Evolutionary conservation across 2,888 invertebrate species (phyloP).

Genomic region (Drosophila hamatofila): DNA sequence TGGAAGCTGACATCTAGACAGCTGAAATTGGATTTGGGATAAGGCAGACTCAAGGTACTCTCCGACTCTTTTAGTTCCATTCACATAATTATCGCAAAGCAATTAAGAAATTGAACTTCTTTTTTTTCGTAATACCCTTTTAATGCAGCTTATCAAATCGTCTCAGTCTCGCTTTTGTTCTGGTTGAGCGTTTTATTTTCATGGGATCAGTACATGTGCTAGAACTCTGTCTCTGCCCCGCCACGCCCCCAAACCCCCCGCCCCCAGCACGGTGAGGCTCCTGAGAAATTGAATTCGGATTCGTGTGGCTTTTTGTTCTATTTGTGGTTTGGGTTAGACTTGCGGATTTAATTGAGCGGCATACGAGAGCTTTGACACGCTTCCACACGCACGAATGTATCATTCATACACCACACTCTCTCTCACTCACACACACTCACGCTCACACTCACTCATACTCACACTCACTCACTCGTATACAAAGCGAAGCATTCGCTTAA

Average conservation of each 20-base stretch:
- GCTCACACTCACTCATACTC: not conserved
- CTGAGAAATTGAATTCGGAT: slow-evolving; percentile 21
- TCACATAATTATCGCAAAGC: slow-evolving; percentile 2
- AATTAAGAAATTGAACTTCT: slow-evolving; percentile 1
- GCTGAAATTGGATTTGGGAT: not conserved
- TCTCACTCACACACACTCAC: not conserved
- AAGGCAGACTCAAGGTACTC: not conserved
- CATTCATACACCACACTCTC: slow-evolving; percentile 20
- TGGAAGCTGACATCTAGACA: not conserved
- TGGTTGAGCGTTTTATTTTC: slow-evolving; percentile 33
- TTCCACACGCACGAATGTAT: slow-evolving; percentile 42
- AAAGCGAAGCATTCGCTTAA: slow-evolving; percentile 61
- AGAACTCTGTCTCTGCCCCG: slow-evolving; percentile 5
- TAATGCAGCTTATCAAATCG: slow-evolving; percentile 9
- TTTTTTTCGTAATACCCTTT: not conserved
- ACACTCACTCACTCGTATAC: not conserved
- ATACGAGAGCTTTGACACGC: slow-evolving; percentile 64
- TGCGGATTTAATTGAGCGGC: slow-evolving; percentile 73
- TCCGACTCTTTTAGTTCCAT: not conserved
- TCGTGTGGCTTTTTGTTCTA: slow-evolving; percentile 24
- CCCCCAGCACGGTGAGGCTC: not conserved
- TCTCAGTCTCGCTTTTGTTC: slow-evolving; percentile 3
- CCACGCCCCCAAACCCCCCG: not conserved
- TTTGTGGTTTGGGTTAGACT: slow-evolving; percentile 43
- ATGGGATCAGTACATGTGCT: slow-evolving; percentile 65